These are phyloP conservation scores for Drosophila macrospina DNA, from an alignment of 2,888 invertebrate genomes.

Conservation along the genomic window DNA sequence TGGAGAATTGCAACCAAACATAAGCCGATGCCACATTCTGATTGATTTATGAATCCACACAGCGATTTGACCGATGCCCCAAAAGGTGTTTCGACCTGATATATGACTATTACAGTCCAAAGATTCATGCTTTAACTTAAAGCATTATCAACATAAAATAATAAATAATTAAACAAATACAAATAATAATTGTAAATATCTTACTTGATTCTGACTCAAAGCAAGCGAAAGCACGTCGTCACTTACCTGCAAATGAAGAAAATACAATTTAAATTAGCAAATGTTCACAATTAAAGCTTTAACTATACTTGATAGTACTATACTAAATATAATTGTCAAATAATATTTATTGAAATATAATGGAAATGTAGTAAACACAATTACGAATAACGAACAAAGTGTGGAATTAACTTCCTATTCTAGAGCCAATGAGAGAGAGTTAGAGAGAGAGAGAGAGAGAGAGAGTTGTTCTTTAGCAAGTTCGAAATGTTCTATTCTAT, in stretches of 20 bases:
- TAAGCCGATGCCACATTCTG: constrained; percentile 48
- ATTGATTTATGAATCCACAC: constrained; percentile 75
- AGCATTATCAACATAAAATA: neutral
- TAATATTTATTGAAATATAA: too few species aligned
- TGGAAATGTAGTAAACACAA: too few species aligned
- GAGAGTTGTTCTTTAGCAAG: too few species aligned
- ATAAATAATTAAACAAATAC: constrained; percentile 15
- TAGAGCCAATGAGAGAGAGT: too few species aligned
- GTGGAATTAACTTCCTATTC: too few species aligned
- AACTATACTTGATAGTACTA: too few species aligned
- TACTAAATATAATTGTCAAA: too few species aligned
- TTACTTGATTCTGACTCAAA: constrained; percentile 83
- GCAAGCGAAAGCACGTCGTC: constrained; percentile 83
- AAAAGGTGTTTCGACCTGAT: constrained; percentile 48
- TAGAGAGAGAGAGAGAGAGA: too few species aligned
- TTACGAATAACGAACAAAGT: too few species aligned
- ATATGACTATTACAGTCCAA: constrained; percentile 4
- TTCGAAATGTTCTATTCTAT: too few species aligned
- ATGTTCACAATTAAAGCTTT: neutral
- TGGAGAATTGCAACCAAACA: constrained; percentile 20
- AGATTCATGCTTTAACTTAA: neutral
- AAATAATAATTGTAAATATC: constrained; percentile 49
- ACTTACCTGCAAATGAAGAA: constrained; percentile 76
- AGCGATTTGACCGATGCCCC: constrained; percentile 28
- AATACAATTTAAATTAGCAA: constrained; percentile 1